A percentile compares a stretch with the other conserved stretches of the same genome.
Evolutionary conservation across 2,797 vertebrate genomes (phyloP).

Genomic region (Triplophysa yarkandensis): DNA sequence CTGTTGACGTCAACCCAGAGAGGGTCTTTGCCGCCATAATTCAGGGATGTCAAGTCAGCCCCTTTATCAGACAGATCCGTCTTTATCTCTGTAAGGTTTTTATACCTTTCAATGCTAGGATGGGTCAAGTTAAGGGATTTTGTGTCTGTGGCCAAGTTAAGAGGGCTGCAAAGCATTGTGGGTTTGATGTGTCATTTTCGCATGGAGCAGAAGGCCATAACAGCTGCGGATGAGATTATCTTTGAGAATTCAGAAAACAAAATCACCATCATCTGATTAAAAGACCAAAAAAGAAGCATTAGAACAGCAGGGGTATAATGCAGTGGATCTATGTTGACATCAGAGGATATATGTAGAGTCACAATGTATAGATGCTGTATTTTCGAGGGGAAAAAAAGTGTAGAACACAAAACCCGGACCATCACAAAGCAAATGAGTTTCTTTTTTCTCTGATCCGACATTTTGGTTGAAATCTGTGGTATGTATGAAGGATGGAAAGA

Average conservation of each 20-base stretch:
- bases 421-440: conserved; percentile 10
- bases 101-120: not conserved
- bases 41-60: not conserved
- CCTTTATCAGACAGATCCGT: not conserved
- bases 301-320: not conserved
- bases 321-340: not conserved
- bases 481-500: no score
- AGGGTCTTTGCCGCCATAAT: not conserved
- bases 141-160: not conserved
- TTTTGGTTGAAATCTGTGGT: not conserved
- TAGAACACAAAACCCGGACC: not conserved
- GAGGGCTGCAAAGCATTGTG: not conserved
- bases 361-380: conserved; percentile 19
- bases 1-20: not conserved
- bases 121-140: not conserved
- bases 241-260: conserved; percentile 63
- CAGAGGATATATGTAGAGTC: no score
- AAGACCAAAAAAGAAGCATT: conserved; percentile 46
- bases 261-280: conserved; percentile 70
- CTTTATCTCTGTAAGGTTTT: not conserved
- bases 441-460: conserved; percentile 16
- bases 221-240: conserved; percentile 77
- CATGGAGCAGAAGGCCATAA: conserved; percentile 43
- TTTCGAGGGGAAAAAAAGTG: not conserved
- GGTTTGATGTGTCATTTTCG: not conserved